phyloP scores from a whole-genome alignment of 2,888 invertebrate genomes.

The Papilio gigon region DNA sequence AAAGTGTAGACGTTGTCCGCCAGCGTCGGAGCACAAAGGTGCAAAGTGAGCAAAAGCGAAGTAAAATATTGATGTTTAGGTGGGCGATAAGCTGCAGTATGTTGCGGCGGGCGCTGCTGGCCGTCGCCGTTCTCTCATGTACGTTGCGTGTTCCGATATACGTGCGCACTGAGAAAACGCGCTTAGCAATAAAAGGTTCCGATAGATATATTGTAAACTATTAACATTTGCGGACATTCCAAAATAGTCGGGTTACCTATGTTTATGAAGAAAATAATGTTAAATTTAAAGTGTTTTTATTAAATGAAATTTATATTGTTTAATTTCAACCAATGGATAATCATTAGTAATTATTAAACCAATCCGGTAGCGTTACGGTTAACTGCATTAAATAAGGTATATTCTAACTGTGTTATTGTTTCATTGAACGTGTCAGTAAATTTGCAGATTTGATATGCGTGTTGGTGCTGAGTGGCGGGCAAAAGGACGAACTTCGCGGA shows the following conservation, averaged over 20 bases:
- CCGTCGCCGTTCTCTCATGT: conserved; percentile 71
- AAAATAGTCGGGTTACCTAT: background rate
- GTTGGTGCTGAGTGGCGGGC: conserved; percentile 69
- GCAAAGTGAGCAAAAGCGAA: conserved; percentile 11
- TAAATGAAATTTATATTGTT: background rate
- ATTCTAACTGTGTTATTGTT: background rate
- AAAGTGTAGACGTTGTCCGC: background rate
- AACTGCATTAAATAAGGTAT: background rate
- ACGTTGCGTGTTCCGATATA: conserved; percentile 66
- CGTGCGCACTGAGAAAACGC: conserved; percentile 60
- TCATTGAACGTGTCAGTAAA: conserved; percentile 34
- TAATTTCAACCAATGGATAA: background rate
- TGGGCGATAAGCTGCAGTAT: conserved; percentile 62
- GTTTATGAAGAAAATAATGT: background rate
- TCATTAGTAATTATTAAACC: conserved; percentile 9
- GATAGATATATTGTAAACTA: conserved; percentile 52
- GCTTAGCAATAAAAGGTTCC: conserved; percentile 75
- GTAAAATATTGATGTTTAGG: conserved; percentile 38
- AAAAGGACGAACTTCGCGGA: conserved; percentile 71
- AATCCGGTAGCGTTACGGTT: conserved; percentile 6
- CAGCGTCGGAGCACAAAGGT: background rate
- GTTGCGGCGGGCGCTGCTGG: conserved; percentile 68
- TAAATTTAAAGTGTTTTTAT: background rate
- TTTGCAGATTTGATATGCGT: conserved; percentile 76
- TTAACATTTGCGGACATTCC: background rate